Base-by-base conservation (phyloP, 1,140 invertebrate genomes). In the Orius insidiosus region DNA sequence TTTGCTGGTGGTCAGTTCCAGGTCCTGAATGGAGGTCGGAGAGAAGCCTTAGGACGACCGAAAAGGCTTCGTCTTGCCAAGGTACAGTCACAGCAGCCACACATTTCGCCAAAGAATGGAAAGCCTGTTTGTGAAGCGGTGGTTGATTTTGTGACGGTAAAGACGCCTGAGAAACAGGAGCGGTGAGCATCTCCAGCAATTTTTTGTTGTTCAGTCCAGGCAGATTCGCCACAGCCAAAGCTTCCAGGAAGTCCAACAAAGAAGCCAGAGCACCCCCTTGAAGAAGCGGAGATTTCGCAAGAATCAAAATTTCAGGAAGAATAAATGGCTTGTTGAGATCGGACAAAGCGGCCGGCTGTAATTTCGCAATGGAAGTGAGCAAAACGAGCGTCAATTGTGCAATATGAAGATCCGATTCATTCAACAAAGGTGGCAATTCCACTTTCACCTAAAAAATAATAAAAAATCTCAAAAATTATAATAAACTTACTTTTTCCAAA, bases 381-480 rank as follows among this genome's bases (percentile, higher is more conserved):
- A 88, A 64, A 18, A 75, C 74, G 37, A 89, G 69, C 32, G 80
- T 83, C 54, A 90, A 75, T 65, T 96, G 90, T 33, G 93, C 90
- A 55, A 96, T 90, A 65, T 97, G 90, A 31, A 98, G 67, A 68
- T 98, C 94, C 39, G 83, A 74, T 61, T 98, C 94, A 56, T 78
- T 87, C 43, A 98, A 73, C 15, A 98, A 65, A 33, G 87, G 77
- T 33, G 89, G 85, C 54, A 96, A 66, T 63, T 95, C 90, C 11
- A 74, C 69, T 51, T 89, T 73, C 19, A 83, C 74, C 60, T 66
- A 36, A 41, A 53, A 48, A 45, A 38, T 34, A 43, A 11, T 16
- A 30, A 15, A 48, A 48, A 48, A 36, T 33, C 9, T 36, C 9
- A 36, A 4, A 5, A 15, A 13, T 39, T 3, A 41, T 41, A 41